Evolutionary conservation across 2,888 invertebrate species (phyloP).

Genomic region (Lasioglossum vierecki): DNA sequence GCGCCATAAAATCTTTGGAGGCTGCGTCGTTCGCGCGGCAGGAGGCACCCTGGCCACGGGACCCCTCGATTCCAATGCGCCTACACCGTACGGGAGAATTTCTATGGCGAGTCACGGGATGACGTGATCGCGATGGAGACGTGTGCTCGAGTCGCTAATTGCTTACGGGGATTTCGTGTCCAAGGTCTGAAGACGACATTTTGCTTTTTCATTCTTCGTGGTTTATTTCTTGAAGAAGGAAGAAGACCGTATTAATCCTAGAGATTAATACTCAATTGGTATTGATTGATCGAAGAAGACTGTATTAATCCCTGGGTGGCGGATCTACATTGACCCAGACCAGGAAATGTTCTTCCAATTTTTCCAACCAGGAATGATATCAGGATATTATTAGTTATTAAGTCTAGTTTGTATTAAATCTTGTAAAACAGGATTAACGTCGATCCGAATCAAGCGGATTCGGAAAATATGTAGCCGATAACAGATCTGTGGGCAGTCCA

Average conservation of each 20-base stretch:
- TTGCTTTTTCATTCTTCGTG: background rate
- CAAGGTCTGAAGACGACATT: background rate
- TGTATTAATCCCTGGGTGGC: background rate
- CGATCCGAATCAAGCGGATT: background rate
- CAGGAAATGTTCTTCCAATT: background rate
- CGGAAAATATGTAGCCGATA: background rate
- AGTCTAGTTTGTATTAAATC: background rate
- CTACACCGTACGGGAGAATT: background rate
- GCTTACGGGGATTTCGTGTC: background rate
- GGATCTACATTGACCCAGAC: too few relatives aligned
- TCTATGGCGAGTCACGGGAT: background rate
- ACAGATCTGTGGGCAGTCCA: background rate
- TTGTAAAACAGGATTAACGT: background rate
- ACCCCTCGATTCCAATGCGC: background rate
- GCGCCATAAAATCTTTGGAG: conserved; percentile 76
- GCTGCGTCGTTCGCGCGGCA: conserved; percentile 57
- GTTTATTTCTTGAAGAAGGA: background rate
- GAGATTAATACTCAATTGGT: too few relatives aligned
- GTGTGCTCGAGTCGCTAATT: background rate
- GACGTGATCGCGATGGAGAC: background rate
- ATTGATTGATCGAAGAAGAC: background rate
- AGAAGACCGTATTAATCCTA: too few relatives aligned
- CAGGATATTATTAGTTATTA: background rate
- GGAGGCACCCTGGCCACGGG: conserved; percentile 52
- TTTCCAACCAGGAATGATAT: background rate